Evolutionary conservation across 30 jellyfish, hydroid and myxozoan genomes (phyloP).

Genomic region (Aurelia sp.): DNA sequence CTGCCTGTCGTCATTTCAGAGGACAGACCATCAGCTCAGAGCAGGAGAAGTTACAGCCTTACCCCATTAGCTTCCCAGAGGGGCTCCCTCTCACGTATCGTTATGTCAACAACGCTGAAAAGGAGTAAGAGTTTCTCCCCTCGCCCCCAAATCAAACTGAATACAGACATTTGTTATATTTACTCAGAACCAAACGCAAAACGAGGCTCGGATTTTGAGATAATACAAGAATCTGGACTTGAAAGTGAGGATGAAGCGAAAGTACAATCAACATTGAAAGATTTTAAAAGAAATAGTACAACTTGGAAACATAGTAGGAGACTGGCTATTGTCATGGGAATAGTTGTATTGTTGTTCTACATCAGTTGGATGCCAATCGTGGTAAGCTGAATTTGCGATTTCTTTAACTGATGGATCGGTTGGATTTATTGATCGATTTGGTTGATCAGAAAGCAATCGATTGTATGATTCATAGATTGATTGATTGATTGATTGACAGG

Average conservation of each 20-base stretch:
- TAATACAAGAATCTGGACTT: slow-evolving; percentile 15
- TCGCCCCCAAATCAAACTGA: slow-evolving; percentile 10
- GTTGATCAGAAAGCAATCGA: no score
- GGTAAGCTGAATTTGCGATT: slow-evolving; percentile 25
- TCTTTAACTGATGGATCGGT: not conserved
- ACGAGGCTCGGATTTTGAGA: slow-evolving; percentile 50
- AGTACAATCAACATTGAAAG: slow-evolving; percentile 39
- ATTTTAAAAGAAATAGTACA: slow-evolving; percentile 46
- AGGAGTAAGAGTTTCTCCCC: slow-evolving; percentile 29
- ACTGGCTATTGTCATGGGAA: slow-evolving; percentile 78
- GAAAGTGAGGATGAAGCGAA: slow-evolving; percentile 55
- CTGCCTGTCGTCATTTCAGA: not conserved
- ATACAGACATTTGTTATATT: not conserved
- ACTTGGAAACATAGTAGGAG: slow-evolving; percentile 72
- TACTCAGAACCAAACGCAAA: slow-evolving; percentile 7
- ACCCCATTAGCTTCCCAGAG: slow-evolving; percentile 22
- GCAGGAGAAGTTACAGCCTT: slow-evolving; percentile 51
- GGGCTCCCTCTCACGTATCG: slow-evolving; percentile 30
- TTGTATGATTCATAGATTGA: no score
- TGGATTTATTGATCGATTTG: not conserved
- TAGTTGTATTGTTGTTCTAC: slow-evolving; percentile 66
- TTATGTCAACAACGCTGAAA: not conserved
- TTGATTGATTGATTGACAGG: no score
- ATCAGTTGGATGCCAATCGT: slow-evolving; percentile 88
- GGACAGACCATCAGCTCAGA: not conserved